phyloP scores from a whole-genome alignment of 2,113 vertebrate genomes.

The Otocyon megalotis region DNA sequence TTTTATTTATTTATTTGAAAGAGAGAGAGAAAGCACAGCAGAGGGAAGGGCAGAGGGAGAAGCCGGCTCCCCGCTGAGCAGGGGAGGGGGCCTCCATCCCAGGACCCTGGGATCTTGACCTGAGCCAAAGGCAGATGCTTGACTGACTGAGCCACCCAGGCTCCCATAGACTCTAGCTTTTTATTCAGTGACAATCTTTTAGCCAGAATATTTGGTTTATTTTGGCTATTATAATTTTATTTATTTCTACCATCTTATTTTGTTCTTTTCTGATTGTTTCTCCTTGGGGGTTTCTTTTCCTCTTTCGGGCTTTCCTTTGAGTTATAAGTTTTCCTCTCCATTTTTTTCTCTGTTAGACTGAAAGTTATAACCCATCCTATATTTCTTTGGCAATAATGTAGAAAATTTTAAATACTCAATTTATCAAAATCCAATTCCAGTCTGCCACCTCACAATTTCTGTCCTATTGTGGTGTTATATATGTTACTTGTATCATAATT shows the following conservation, averaged over 20 bases:
- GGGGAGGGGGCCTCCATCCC: too few relatives aligned
- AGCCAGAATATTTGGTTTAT: not conserved
- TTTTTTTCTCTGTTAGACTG: not conserved
- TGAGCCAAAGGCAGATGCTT: too few relatives aligned
- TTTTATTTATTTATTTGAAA: too few relatives aligned
- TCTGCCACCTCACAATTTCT: not conserved
- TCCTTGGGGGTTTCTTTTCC: not conserved
- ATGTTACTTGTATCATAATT: not conserved
- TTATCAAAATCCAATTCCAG: slow-evolving; percentile 1
- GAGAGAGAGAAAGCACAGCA: too few relatives aligned
- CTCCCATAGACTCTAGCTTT: not conserved
- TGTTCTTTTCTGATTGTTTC: not conserved
- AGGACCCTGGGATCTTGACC: too few relatives aligned
- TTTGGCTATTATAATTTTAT: not conserved
- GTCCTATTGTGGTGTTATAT: not conserved
- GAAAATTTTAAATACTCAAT: not conserved
- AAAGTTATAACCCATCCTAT: not conserved
- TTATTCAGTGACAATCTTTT: not conserved
- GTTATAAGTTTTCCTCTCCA: not conserved
- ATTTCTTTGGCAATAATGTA: not conserved
- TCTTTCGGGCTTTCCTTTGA: not conserved
- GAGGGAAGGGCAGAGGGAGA: too few relatives aligned
- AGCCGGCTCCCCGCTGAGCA: too few relatives aligned
- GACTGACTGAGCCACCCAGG: too few relatives aligned
- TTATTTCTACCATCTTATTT: not conserved